These are phyloP conservation scores for Pungitius pungitius DNA, from an alignment of 2,113 vertebrate species.

Conservation along the genomic window DNA sequence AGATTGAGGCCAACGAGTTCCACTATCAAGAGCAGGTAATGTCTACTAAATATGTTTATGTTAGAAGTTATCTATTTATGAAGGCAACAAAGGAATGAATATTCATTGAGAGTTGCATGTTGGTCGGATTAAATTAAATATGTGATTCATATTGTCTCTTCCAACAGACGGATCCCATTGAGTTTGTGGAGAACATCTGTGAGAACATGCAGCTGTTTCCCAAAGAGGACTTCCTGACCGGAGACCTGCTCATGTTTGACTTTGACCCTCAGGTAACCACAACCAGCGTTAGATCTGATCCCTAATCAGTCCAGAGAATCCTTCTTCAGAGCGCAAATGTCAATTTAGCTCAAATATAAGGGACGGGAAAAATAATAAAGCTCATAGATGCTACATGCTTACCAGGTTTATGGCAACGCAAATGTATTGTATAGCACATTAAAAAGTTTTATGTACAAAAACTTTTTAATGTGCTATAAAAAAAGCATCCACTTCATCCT, in stretches of 20 bases:
- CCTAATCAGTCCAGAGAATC: neutral
- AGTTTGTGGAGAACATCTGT: slow-evolving; percentile 94
- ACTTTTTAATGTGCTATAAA: no score
- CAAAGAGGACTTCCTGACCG: slow-evolving; percentile 91
- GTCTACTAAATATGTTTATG: neutral
- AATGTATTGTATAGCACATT: no score
- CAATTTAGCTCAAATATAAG: neutral
- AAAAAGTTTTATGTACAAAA: no score
- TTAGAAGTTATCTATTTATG: neutral
- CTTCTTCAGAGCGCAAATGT: neutral
- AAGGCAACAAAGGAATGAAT: neutral
- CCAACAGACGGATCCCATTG: slow-evolving; percentile 91
- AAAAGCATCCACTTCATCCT: no score
- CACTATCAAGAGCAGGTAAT: slow-evolving; percentile 95
- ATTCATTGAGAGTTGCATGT: neutral
- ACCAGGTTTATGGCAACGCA: neutral
- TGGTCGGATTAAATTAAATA: neutral
- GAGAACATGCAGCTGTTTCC: slow-evolving; percentile 97
- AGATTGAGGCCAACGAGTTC: slow-evolving; percentile 95
- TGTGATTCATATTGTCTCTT: neutral
- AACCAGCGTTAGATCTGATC: neutral
- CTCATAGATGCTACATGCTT: neutral
- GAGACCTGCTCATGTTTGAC: slow-evolving; percentile 94
- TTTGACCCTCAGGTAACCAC: slow-evolving; percentile 66
- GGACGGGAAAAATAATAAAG: neutral